Base-by-base conservation (phyloP, 2,888 invertebrate species). In the Catonia carolina region DNA sequence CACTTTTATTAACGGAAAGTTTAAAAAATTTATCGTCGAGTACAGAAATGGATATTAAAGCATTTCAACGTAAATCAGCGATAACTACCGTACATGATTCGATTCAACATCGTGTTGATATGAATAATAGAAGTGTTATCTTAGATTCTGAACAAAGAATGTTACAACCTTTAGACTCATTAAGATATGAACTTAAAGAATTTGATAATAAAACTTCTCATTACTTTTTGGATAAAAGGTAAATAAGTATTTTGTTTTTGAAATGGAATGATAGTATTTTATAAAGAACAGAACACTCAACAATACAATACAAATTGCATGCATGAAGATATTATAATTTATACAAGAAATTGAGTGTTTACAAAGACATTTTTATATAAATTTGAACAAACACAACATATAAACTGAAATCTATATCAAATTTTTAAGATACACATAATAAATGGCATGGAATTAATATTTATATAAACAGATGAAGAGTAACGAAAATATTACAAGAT, bases 201-300 rank as follows among this genome's bases (percentile, higher is more conserved):
- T 84, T 83, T 67, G 81, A 84, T 65, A 73, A 78, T 66, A 76
- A 81, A 64, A 79, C 78, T 61, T 77, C 79, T 51, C 74, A 72
- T 66, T 78, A 81, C 71, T 77, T 78, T 67, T 71, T 78, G 63
- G 81, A 84, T 67, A 79, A 79, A 76, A 85, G 86, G 86, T 86
- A 54, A 37, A 27, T 27, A 8, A 27, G 8, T 27, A 6, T 27
- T 6, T n/a, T n/a, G n/a, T n/a, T n/a, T n/a, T n/a, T n/a, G n/a
- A n/a, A n/a, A n/a, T n/a, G n/a, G n/a, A n/a, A n/a, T n/a, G n/a
- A n/a, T n/a, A n/a, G n/a, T n/a, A n/a, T n/a, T n/a, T n/a, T n/a
- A n/a, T n/a, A n/a, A n/a, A n/a, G n/a, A n/a, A n/a, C n/a, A n/a
- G n/a, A n/a, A n/a, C n/a, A n/a, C n/a, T n/a, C n/a, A n/a, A n/a